Percentiles rank a stretch among this genome's conserved stretches.
Evolutionary conservation across 2,888 invertebrate species (phyloP).

Genomic region (Napeogenes sylphis): DNA sequence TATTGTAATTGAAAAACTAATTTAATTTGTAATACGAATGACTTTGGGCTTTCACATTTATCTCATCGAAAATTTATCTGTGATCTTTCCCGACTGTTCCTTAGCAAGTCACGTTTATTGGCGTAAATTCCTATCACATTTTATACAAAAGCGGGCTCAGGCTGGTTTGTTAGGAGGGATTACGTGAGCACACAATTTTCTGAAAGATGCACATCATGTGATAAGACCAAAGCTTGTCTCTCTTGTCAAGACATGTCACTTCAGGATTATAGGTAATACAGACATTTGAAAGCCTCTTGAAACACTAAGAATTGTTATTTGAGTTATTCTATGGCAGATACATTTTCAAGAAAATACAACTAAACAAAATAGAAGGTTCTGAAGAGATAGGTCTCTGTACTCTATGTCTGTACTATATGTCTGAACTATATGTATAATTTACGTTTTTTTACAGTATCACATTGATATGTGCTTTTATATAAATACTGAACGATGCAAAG

Average conservation of each 20-base stretch:
- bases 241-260: conserved; percentile 3
- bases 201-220: conserved; percentile 10
- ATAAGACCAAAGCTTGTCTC: background rate
- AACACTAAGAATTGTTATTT: background rate
- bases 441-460: too few relatives aligned
- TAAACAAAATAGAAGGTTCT: too few relatives aligned
- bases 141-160: conserved; percentile 8
- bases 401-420: too few relatives aligned
- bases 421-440: too few relatives aligned
- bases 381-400: too few relatives aligned
- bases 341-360: too few relatives aligned
- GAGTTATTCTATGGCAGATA: background rate
- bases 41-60: background rate
- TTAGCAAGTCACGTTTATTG: background rate
- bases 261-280: background rate
- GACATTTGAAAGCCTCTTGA: background rate
- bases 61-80: background rate
- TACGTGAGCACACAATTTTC: conserved; percentile 19
- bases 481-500: too few relatives aligned
- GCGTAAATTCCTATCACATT: conserved; percentile 6
- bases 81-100: background rate
- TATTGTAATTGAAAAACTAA: background rate
- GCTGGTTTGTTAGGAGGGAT: conserved; percentile 20
- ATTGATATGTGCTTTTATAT: too few relatives aligned
- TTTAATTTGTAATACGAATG: background rate